phyloP scores from a whole-genome alignment of 2,113 vertebrate genomes.

The Cololabis saira region DNA sequence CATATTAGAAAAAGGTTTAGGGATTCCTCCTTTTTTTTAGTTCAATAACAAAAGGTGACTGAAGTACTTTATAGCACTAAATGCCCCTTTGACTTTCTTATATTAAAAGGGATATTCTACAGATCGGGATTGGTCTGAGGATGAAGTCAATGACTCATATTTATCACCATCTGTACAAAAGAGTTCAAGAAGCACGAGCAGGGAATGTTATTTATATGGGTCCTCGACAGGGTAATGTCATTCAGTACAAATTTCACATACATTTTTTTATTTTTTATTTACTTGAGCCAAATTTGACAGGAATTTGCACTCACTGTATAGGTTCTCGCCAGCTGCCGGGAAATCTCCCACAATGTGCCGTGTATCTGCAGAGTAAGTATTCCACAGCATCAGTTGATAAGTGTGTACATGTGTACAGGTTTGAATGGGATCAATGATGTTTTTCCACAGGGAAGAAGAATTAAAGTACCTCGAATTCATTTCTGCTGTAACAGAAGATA shows the following conservation, averaged over 20 bases:
- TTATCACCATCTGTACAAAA: constrained; percentile 47
- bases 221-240: constrained; percentile 79
- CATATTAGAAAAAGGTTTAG: no score
- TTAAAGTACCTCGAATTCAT: constrained; percentile 91
- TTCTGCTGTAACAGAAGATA: constrained; percentile 91
- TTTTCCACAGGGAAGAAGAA: constrained; percentile 88
- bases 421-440: constrained; percentile 5
- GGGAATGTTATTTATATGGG: constrained; percentile 26
- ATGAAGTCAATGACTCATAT: constrained; percentile 54
- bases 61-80: not conserved
- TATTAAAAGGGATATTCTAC: constrained; percentile 62
- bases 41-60: not conserved
- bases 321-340: constrained; percentile 55
- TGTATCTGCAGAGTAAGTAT: constrained; percentile 84
- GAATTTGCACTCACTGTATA: constrained; percentile 21
- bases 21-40: not conserved
- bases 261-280: not conserved
- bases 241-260: not conserved
- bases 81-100: constrained; percentile 10
- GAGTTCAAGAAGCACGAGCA: constrained; percentile 34
- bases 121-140: constrained; percentile 65
- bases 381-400: not conserved
- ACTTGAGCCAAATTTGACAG: not conserved
- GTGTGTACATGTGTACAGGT: not conserved
- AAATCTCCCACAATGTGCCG: constrained; percentile 72